Percentiles rank a stretch among this genome's conserved stretches.
Evolutionary conservation across 2,797 vertebrate genomes (phyloP).

Genomic region (Syndactyla subalaris): DNA sequence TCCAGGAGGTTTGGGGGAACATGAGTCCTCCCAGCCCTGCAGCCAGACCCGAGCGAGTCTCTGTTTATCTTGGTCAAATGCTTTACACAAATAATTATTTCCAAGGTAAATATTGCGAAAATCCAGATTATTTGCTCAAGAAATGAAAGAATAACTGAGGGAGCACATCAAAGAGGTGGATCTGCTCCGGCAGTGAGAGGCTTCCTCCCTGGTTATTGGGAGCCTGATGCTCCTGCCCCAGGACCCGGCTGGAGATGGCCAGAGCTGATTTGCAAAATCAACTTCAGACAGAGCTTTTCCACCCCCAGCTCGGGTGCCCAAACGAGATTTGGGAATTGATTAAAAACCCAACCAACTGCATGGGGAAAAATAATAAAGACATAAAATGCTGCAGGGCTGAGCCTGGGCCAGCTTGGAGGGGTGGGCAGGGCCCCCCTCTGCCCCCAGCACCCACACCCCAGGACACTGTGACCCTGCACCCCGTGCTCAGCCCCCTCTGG

Average conservation of each 20-base stretch:
- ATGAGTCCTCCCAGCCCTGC: neutral
- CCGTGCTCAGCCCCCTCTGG: neutral
- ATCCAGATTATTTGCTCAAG: slow-evolving; percentile 71
- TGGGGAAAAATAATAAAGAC: neutral
- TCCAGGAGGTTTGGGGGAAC: neutral
- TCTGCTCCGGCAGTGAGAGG: neutral
- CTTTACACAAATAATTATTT: slow-evolving; percentile 49
- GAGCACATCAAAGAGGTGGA: slow-evolving; percentile 49
- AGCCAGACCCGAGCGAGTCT: neutral
- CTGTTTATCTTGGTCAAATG: slow-evolving; percentile 49
- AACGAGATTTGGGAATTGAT: slow-evolving; percentile 33
- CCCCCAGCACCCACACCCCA: accelerated
- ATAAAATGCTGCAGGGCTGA: neutral
- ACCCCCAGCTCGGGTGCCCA: neutral
- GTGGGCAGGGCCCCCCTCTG: neutral
- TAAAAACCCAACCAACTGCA: neutral
- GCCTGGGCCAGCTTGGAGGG: neutral
- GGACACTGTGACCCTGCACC: neutral
- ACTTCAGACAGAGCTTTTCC: slow-evolving; percentile 13
- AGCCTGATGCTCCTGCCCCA: neutral
- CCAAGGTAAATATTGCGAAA: slow-evolving; percentile 67
- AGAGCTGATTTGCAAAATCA: slow-evolving; percentile 16
- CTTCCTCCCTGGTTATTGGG: slow-evolving; percentile 27
- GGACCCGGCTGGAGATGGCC: slow-evolving; percentile 23
- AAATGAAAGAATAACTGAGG: slow-evolving; percentile 62